These are phyloP conservation scores for Channa striata DNA, from an alignment of 2,797 vertebrate genomes.

Conservation along the genomic window DNA sequence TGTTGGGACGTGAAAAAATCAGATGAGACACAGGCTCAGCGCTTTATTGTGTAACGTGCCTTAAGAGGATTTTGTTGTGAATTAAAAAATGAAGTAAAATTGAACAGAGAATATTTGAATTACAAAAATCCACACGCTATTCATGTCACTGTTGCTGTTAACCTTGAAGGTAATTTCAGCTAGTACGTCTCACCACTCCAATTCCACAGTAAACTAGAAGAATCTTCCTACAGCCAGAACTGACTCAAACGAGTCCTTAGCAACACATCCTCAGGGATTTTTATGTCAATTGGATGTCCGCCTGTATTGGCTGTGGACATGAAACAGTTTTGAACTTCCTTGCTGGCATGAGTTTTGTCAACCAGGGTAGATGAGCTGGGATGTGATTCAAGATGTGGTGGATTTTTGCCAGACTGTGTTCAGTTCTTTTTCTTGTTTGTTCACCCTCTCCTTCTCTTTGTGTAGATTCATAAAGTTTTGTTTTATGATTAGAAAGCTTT, in stretches of 20 bases:
- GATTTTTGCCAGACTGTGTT: constrained; percentile 51
- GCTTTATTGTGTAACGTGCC: no score
- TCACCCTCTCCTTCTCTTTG: neutral
- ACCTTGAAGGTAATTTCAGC: constrained; percentile 27
- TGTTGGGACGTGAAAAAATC: constrained; percentile 75
- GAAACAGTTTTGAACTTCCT: constrained; percentile 46
- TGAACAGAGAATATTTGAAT: neutral
- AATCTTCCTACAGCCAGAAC: constrained; percentile 27
- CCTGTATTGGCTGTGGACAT: constrained; percentile 44
- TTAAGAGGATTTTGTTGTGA: no score
- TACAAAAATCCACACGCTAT: neutral
- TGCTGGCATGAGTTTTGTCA: constrained; percentile 55
- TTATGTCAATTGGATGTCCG: constrained; percentile 46
- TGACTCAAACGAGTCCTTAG: constrained; percentile 31
- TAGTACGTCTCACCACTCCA: constrained; percentile 1
- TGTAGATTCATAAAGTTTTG: constrained; percentile 7
- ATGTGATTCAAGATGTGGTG: constrained; percentile 47
- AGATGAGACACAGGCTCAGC: neutral
- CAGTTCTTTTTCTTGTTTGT: constrained; percentile 10
- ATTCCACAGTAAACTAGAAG: constrained; percentile 17
- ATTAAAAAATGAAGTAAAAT: no score
- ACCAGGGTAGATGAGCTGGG: constrained; percentile 49
- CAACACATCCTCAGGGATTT: constrained; percentile 26
- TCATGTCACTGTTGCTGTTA: constrained; percentile 22
- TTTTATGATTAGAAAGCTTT: constrained; percentile 38